Conservation (phyloP, 2,113 vertebrate genomes). For the Malaclemys terrapin region DNA sequence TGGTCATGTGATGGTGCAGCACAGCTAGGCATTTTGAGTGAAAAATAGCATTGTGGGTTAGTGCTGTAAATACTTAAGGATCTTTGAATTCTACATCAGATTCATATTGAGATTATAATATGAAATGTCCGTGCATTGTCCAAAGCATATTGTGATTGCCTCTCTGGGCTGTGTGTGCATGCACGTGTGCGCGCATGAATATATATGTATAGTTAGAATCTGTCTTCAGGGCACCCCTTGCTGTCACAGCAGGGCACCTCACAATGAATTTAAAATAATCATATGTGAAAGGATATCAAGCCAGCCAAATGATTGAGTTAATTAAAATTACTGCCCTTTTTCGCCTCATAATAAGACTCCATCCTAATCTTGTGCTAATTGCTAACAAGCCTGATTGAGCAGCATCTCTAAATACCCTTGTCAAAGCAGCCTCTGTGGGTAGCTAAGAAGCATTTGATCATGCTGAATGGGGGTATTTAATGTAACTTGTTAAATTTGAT, state of each 20-base stretch:
- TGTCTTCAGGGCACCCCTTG: background rate
- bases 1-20: background rate
- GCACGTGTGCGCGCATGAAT: accelerated
- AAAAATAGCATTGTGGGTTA: background rate
- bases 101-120: background rate
- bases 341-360: background rate
- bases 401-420: background rate
- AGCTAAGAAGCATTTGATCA: background rate
- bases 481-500: background rate
- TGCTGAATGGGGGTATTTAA: background rate
- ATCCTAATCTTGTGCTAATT: background rate
- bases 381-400: background rate
- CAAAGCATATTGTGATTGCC: background rate
- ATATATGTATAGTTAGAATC: background rate
- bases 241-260: background rate
- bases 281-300: background rate
- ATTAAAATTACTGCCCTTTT: background rate
- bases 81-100: slow-evolving; percentile 7
- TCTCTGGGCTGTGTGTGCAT: background rate
- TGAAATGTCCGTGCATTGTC: background rate
- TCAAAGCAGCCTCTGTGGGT: background rate
- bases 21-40: background rate
- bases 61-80: background rate
- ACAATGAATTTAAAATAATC: slow-evolving; percentile 20
- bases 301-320: background rate